phyloP scores from a whole-genome alignment of 2,888 invertebrate genomes.

The Aleiodes alternator region DNA sequence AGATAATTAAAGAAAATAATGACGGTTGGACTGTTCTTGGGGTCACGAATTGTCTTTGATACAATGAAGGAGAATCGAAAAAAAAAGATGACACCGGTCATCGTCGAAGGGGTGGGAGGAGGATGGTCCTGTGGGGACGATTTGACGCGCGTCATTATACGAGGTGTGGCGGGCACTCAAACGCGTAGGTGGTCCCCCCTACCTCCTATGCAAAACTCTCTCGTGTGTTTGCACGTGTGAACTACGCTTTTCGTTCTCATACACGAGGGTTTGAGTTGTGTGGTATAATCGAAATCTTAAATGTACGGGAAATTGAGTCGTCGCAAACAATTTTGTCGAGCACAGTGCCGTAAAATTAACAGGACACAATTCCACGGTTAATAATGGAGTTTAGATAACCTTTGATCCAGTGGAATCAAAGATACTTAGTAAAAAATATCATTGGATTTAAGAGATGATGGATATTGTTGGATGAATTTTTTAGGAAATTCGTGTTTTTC shows the following conservation, averaged over 20 bases:
- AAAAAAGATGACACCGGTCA: constrained; percentile 39
- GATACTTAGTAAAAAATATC: background rate
- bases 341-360: constrained; percentile 34
- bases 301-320: constrained; percentile 26
- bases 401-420: constrained; percentile 2
- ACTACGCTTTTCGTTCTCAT: constrained; percentile 21
- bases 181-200: constrained; percentile 66
- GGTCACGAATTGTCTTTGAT: background rate
- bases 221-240: constrained; percentile 44
- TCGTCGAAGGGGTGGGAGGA: constrained; percentile 10
- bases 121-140: constrained; percentile 48
- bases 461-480: background rate
- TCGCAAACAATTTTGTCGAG: constrained; percentile 28
- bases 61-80: background rate
- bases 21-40: no score
- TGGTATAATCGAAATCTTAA: constrained; percentile 31
- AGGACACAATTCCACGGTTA: constrained; percentile 35
- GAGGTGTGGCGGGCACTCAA: constrained; percentile 68
- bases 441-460: background rate
- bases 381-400: constrained; percentile 33
- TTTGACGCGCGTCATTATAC: constrained; percentile 70
- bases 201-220: constrained; percentile 13
- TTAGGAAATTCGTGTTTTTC: background rate
- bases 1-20: no score
- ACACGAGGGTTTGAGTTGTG: constrained; percentile 3